Evolutionary conservation across 2,888 invertebrate species (phyloP).

Genomic region (Tinea pellionella): DNA sequence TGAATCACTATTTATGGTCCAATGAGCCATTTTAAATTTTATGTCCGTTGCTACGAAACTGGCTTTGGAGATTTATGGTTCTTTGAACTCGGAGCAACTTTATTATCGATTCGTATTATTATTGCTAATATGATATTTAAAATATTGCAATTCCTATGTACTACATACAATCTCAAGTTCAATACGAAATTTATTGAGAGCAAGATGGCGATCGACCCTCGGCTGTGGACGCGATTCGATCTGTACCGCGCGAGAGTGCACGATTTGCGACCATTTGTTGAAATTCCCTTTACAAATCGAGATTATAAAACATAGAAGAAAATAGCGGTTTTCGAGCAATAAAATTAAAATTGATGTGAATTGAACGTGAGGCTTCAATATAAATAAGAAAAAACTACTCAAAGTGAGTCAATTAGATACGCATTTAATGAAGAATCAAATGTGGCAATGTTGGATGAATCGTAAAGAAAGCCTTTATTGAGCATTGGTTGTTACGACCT

Average conservation of each 20-base stretch:
- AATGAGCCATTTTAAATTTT: slow-evolving; percentile 13
- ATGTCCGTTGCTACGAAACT: slow-evolving; percentile 11
- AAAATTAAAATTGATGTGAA: not conserved
- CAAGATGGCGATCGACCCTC: slow-evolving; percentile 7
- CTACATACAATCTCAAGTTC: not conserved
- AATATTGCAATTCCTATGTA: not conserved
- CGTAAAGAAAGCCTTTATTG: not conserved
- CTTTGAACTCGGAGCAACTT: slow-evolving; percentile 12
- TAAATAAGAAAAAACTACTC: not conserved
- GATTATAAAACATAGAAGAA: not conserved
- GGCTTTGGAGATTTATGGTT: slow-evolving; percentile 11
- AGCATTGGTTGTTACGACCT: not conserved
- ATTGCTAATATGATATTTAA: slow-evolving; percentile 1
- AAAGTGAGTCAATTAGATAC: not conserved
- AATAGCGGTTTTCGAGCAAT: not conserved
- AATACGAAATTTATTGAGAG: slow-evolving; percentile 9
- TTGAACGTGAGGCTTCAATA: too few species aligned
- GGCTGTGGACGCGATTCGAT: slow-evolving; percentile 6
- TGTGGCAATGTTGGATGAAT: not conserved
- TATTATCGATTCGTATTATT: slow-evolving; percentile 10
- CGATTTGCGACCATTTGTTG: slow-evolving; percentile 12
- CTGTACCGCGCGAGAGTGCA: not conserved
- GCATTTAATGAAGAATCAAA: not conserved
- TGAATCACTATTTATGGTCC: slow-evolving; percentile 28
- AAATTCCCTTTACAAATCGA: slow-evolving; percentile 2